These are phyloP conservation scores for Cecropterus lyciades DNA, from an alignment of 1,140 invertebrate species.

Conservation along the genomic window DNA sequence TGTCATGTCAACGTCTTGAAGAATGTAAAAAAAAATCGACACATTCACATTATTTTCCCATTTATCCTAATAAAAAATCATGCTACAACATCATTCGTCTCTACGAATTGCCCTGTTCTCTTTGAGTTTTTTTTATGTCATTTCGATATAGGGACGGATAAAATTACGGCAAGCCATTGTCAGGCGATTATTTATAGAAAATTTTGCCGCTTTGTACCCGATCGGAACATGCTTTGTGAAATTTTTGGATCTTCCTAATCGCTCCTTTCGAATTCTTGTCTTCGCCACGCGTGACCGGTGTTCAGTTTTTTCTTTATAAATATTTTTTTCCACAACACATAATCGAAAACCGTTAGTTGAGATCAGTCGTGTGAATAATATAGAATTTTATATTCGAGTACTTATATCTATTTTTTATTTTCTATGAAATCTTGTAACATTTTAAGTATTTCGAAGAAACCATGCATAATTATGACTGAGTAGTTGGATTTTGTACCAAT, in stretches of 20 bases:
- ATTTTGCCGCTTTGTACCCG: constrained; percentile 75
- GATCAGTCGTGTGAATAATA: constrained; percentile 10
- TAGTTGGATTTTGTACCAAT: too few species aligned
- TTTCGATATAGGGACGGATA: constrained; percentile 76
- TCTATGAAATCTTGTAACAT: too few species aligned
- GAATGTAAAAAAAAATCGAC: too few species aligned
- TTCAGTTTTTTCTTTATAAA: constrained; percentile 47
- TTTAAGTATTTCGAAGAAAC: too few species aligned
- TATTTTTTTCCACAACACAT: constrained; percentile 42
- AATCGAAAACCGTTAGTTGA: constrained; percentile 47
- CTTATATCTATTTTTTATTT: too few species aligned
- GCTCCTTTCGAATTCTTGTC: constrained; percentile 61
- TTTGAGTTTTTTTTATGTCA: constrained; percentile 71
- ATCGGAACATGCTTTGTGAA: constrained; percentile 56
- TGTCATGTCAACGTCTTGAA: too few species aligned
- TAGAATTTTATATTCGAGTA: too few species aligned
- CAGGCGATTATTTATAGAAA: constrained; percentile 81
- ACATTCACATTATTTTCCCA: too few species aligned
- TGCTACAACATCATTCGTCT: constrained; percentile 41
- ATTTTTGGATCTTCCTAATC: constrained; percentile 29
- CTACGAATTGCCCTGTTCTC: constrained; percentile 49
- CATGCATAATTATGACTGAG: too few species aligned
- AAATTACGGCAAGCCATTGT: constrained; percentile 75
- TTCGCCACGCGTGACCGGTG: constrained; percentile 45
- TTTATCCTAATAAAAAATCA: too few species aligned